Conservation (phyloP, 1,140 invertebrate species). For the Drosophila kepulauana region DNA sequence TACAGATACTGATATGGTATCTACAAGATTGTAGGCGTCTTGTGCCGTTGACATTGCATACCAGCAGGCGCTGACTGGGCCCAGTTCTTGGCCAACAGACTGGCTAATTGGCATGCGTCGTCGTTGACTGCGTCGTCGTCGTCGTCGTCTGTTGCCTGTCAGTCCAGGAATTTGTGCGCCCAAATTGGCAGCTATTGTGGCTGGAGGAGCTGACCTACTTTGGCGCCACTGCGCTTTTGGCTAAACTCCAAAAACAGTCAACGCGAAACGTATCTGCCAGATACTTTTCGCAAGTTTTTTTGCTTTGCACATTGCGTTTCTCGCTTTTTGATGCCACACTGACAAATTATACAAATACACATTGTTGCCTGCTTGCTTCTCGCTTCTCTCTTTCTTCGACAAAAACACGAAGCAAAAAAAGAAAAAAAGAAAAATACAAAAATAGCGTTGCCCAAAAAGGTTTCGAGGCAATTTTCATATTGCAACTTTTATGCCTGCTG, state of each 20-base stretch:
- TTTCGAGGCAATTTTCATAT: constrained; percentile 46
- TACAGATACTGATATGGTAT: too few relatives aligned
- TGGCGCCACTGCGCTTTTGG: constrained; percentile 73
- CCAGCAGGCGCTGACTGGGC: constrained; percentile 35
- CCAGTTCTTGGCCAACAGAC: constrained; percentile 5
- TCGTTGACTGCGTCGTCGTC: constrained; percentile 32
- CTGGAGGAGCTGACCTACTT: constrained; percentile 69
- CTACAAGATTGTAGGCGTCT: neutral
- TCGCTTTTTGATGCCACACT: constrained; percentile 18
- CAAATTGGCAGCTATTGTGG: constrained; percentile 80
- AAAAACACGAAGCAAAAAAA: neutral
- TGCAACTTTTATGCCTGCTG: constrained; percentile 26
- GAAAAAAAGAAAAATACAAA: neutral
- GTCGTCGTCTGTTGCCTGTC: constrained; percentile 65
- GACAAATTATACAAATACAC: constrained; percentile 43
- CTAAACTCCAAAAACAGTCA: constrained; percentile 74
- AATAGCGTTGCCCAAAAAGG: constrained; percentile 39
- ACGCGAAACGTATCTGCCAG: constrained; percentile 28
- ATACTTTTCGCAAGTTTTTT: constrained; percentile 20
- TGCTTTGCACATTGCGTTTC: neutral
- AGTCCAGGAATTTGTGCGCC: constrained; percentile 75
- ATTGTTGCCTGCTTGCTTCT: neutral
- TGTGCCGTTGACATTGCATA: constrained; percentile 27
- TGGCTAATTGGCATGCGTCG: constrained; percentile 76
- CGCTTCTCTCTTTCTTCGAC: neutral